phyloP scores from a whole-genome alignment of 2,888 invertebrate genomes.

The Tricholauxania praeusta region DNA sequence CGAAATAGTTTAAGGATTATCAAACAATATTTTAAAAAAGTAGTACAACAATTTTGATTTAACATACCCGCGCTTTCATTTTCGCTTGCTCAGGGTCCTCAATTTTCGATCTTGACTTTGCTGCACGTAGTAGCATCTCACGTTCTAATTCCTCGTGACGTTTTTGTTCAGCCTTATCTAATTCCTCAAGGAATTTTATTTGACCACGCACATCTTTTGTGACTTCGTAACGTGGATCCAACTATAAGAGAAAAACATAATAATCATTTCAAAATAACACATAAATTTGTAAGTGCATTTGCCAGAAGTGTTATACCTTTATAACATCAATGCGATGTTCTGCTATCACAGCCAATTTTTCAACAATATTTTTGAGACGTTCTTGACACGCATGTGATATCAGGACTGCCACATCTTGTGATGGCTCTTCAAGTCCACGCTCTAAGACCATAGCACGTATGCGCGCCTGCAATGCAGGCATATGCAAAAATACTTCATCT shows the following conservation, averaged over 20 bases:
- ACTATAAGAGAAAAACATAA: constrained; percentile 67
- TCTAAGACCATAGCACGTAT: constrained; percentile 81
- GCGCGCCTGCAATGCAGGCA: constrained; percentile 81
- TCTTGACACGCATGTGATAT: constrained; percentile 96
- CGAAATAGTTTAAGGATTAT: too few species aligned
- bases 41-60: too few species aligned
- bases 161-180: constrained; percentile 94
- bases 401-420: constrained; percentile 86
- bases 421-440: constrained; percentile 86
- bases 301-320: constrained; percentile 72
- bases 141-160: constrained; percentile 95
- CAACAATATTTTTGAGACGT: constrained; percentile 88
- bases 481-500: constrained; percentile 89
- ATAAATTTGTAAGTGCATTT: not conserved
- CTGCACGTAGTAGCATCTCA: constrained; percentile 91
- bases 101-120: constrained; percentile 94
- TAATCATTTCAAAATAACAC: not conserved
- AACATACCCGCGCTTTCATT: constrained; percentile 88
- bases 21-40: too few species aligned
- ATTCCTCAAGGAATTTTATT: constrained; percentile 95
- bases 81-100: constrained; percentile 99
- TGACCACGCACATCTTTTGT: constrained; percentile 93
- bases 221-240: constrained; percentile 89
- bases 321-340: constrained; percentile 95
- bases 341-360: constrained; percentile 91